Percentiles rank a stretch among this genome's conserved stretches.
Conservation (phyloP, 2,888 invertebrate species). For the Rhingia rostrata region DNA sequence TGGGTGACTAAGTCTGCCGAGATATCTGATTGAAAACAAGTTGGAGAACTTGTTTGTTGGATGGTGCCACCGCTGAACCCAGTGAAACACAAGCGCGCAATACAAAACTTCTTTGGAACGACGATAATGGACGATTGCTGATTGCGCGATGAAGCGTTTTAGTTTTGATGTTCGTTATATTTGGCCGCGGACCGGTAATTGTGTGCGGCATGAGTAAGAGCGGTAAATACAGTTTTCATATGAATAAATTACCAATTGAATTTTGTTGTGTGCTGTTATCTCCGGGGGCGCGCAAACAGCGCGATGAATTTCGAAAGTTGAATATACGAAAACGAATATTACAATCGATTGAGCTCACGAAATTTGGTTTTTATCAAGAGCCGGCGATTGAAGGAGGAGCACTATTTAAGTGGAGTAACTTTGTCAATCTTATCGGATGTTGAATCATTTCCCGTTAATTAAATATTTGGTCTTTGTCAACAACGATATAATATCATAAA, state of each 20-base stretch:
- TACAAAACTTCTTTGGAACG: conserved; percentile 14
- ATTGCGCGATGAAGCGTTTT: conserved; percentile 50
- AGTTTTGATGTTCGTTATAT: conserved; percentile 32
- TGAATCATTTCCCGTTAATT: conserved; percentile 30
- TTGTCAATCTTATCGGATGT: conserved; percentile 41
- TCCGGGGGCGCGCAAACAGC: neutral
- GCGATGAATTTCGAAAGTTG: conserved; percentile 54
- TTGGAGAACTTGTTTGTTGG: conserved; percentile 15
- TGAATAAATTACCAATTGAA: conserved; percentile 38
- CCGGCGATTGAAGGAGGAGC: neutral
- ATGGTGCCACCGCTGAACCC: no score
- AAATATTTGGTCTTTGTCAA: conserved; percentile 14
- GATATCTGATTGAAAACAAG: conserved; percentile 26
- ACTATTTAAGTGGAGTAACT: conserved; percentile 35
- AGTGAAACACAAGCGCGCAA: conserved; percentile 19
- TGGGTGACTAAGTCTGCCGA: conserved; percentile 19
- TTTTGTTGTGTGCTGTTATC: conserved; percentile 23
- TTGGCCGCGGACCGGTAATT: conserved; percentile 10
- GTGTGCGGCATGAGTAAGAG: conserved; percentile 47
- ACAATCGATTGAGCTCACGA: conserved; percentile 44
- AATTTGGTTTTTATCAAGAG: neutral
- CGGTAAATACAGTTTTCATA: conserved; percentile 34
- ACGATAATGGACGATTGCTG: conserved; percentile 25
- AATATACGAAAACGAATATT: neutral
- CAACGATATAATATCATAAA: no score